Base-by-base conservation (phyloP, 2,113 vertebrate genomes). In the Pygoscelis adeliae region DNA sequence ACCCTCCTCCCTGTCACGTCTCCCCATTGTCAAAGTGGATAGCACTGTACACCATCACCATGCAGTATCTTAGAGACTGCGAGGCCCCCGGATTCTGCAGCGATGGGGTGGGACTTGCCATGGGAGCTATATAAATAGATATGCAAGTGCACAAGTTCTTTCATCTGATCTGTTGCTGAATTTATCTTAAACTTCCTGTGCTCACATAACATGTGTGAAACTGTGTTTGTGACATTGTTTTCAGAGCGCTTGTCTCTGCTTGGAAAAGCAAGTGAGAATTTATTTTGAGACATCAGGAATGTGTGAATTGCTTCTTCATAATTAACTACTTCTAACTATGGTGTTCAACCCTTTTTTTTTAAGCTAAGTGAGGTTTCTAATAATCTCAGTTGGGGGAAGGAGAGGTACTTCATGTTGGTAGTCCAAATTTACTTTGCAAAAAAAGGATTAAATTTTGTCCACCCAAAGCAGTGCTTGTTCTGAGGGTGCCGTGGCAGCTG, bases 131-230 rank as follows among this genome's bases (percentile, higher is more conserved):
- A 78, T 17, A 93, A 92, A 92, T 8, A 96, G 46, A 80, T 40
- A 69, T 1, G 27, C 44, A 16, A 84, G 36, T 0, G 20, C 72
- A 46, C 34, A 5, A 90, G 55, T 47, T 38, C 90, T 93, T 89
- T 25, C 76, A 32, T 95, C 88, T 89, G 85, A 93, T 89, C 79
- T 55, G 71, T 1, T 6, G 77, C 90, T 69, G 91, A 81, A 87
- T 93, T 97, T 94, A 95, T 95, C 91, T 87, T 38, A 67, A 36
- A 76, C 72, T 95, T 95, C 96, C 95, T 97, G 94, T 82, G 90
- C 90, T 94, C 79, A 7, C 13, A 9, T 13, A 79, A 72, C 61
- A n/a, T 0, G n/a, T 0, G 1, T 11, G 77, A 72, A 73, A 22
- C 52, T 1, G 2, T 49, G 67, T 42, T 23, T 80, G 13, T 32